These are phyloP conservation scores for Trachurus trachurus DNA, from an alignment of 2,797 vertebrate species.

Conservation along the genomic window DNA sequence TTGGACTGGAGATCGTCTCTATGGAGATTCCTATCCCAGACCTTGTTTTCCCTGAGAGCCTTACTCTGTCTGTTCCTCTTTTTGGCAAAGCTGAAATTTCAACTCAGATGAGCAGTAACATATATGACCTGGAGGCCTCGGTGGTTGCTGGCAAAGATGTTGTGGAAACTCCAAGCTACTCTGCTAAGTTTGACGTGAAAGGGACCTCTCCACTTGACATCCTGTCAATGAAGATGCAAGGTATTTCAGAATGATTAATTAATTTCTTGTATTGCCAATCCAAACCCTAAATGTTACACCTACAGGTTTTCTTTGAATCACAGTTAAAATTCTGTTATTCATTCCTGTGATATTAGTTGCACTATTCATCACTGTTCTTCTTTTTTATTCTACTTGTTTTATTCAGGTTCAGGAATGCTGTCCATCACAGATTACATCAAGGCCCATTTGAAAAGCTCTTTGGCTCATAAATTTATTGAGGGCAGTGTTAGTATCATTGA, in stretches of 20 bases:
- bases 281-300: background rate
- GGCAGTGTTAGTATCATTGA: conserved; percentile 85
- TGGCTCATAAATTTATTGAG: conserved; percentile 89
- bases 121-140: conserved; percentile 90
- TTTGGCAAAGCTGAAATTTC: conserved; percentile 89
- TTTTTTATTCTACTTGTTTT: conserved; percentile 58
- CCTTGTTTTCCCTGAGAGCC: conserved; percentile 86
- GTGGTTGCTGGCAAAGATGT: conserved; percentile 87
- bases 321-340: background rate
- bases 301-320: background rate
- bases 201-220: conserved; percentile 89
- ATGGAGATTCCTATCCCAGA: conserved; percentile 87
- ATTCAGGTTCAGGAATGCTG: conserved; percentile 89
- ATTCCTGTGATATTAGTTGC: background rate
- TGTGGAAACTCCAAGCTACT: conserved; percentile 80
- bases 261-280: background rate
- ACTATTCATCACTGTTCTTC: background rate
- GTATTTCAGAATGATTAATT: conserved; percentile 73
- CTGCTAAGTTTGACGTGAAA: conserved; percentile 82
- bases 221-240: conserved; percentile 89
- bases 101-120: conserved; percentile 89
- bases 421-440: conserved; percentile 79
- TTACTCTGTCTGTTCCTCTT: conserved; percentile 87
- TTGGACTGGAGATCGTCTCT: conserved; percentile 87
- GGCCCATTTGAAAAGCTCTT: conserved; percentile 82